Conservation (phyloP, 2,888 invertebrate genomes). For the Amblyjoppa proteus region DNA sequence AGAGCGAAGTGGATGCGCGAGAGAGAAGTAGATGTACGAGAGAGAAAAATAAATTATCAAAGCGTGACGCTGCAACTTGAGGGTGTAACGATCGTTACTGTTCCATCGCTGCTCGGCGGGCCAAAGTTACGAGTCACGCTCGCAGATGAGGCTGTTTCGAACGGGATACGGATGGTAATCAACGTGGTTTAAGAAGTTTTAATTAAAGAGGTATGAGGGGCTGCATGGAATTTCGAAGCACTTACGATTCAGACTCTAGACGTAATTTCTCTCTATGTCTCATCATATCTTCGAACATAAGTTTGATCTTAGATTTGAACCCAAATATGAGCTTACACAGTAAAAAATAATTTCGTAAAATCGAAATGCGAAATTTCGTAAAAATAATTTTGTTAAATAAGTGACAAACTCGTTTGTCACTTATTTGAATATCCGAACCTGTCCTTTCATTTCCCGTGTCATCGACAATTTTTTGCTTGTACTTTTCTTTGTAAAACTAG, state of each 20-base stretch:
- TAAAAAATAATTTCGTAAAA: too few relatives aligned
- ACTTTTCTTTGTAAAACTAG: too few relatives aligned
- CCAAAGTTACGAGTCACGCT: conserved; percentile 9
- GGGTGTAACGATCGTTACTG: conserved; percentile 10
- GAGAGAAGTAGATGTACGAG: conserved; percentile 3
- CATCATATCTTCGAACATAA: neutral
- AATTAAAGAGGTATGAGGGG: neutral
- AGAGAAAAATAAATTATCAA: conserved; percentile 11
- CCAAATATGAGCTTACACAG: too few relatives aligned
- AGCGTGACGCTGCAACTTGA: conserved; percentile 2
- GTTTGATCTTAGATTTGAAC: neutral
- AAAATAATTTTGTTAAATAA: too few relatives aligned
- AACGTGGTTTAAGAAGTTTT: neutral
- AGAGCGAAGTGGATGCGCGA: neutral
- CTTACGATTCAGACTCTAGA: neutral
- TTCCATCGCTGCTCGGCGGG: neutral
- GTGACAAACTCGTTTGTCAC: too few relatives aligned
- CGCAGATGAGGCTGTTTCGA: conserved; percentile 15
- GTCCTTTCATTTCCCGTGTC: too few relatives aligned
- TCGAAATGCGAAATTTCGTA: too few relatives aligned
- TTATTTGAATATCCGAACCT: too few relatives aligned
- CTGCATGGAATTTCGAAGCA: neutral
- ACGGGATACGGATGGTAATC: neutral
- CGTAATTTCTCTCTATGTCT: neutral
- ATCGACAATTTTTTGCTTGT: too few relatives aligned